Evolutionary conservation across 2,113 vertebrate species (phyloP).

Genomic region (Melanostigma gelatinosum): DNA sequence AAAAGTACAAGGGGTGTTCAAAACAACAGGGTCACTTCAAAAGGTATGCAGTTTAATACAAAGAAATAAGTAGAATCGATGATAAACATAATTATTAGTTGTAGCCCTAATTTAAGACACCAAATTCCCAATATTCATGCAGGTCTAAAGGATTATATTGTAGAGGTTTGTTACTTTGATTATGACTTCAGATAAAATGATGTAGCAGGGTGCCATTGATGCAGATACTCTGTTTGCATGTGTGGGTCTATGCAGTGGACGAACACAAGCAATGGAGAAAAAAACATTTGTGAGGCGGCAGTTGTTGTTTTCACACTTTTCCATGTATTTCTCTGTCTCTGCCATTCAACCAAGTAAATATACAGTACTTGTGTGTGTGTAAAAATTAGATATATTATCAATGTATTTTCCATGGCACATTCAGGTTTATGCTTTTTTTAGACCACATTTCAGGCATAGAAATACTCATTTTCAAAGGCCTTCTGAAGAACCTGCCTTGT

Average conservation of each 20-base stretch:
- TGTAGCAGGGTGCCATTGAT: neutral
- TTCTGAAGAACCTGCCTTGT: neutral
- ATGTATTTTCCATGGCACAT: neutral
- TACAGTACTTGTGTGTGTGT: neutral
- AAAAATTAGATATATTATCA: neutral
- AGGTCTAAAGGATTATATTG: neutral
- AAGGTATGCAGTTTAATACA: neutral
- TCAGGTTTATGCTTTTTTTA: neutral
- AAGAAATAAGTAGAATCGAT: neutral
- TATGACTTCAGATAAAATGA: neutral
- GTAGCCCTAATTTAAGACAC: neutral
- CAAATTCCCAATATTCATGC: neutral
- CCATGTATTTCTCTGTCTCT: neutral
- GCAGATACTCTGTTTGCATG: neutral
- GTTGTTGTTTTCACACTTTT: neutral
- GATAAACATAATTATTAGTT: neutral
- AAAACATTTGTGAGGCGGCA: neutral
- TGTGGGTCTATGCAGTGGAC: neutral
- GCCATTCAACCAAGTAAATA: conserved; percentile 37
- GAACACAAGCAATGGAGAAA: neutral
- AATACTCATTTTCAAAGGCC: neutral
- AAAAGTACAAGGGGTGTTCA: neutral
- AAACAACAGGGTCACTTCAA: neutral
- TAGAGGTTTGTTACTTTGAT: neutral
- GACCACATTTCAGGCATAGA: neutral